A percentile compares a stretch with the other conserved stretches of the same genome.
Evolutionary conservation across 2,797 vertebrate genomes (phyloP).

Genomic region (Tragelaphus eurycerus): DNA sequence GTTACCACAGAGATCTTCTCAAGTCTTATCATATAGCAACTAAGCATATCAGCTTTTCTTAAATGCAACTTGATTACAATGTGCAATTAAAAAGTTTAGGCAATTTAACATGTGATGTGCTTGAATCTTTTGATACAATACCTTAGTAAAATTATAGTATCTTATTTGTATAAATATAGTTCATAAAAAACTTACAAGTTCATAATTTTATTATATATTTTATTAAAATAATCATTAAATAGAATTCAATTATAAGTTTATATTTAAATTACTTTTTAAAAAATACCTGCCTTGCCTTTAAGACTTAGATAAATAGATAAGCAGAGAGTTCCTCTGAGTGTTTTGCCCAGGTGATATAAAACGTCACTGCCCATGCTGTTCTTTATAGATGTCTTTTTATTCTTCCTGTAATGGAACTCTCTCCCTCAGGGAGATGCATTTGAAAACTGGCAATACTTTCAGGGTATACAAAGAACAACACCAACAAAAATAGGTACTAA

Average conservation of each 20-base stretch:
- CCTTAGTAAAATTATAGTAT: not conserved
- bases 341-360: not conserved
- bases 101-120: not conserved
- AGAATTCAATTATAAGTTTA: not conserved
- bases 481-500: not conserved
- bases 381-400: not conserved
- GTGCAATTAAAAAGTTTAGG: not conserved
- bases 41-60: not conserved
- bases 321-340: not conserved
- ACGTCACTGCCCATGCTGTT: fast-evolving
- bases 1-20: not conserved
- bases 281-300: not conserved
- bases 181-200: not conserved
- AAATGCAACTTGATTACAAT: not conserved
- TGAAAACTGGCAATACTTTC: not conserved
- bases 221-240: not conserved
- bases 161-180: not conserved
- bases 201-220: not conserved
- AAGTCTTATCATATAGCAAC: not conserved
- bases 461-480: not conserved
- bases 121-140: not conserved
- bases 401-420: not conserved
- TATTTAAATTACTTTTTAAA: not conserved
- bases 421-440: not conserved
- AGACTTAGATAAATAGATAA: not conserved